Base-by-base conservation (phyloP, 1,140 invertebrate genomes). In the Drosophila sp. region DNA sequence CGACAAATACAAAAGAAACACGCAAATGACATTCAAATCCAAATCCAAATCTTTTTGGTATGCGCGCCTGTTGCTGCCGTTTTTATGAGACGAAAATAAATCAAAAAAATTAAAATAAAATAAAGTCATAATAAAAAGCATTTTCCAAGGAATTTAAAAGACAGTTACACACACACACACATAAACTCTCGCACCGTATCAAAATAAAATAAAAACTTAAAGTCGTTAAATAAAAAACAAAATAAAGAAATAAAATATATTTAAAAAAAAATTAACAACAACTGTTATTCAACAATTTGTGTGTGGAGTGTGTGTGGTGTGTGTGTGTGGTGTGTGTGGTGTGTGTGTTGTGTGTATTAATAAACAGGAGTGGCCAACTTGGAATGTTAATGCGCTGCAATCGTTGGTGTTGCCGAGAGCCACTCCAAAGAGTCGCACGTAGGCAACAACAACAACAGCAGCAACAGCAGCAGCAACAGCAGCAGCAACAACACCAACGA, bases 301-400 rank as follows among this genome's bases (percentile, higher is more conserved):
- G 69, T 58, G 66, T 73, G 59, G 21, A 50, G 45, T 46, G 40
- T 45, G 41, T 34, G 14, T 45, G 40, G 40, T 25, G 56, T 18
- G 56, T 7, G 40, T 32, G 54, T 75, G 65, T 63, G 74, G 51
- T 32, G 56, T 66, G 63, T 53, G 67, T 61, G 32, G 57, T 40
- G 53, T 62, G 51, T 62, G 46, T 72, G 57, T 57, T 67, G 74
- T 73, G 67, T 70, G 43, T 84, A 69, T 66, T 80, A 65, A 69
- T 80, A 82, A 83, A 89, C 83, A 89, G 83, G 83, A 89, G 83
- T 89, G 83, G 83, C 83, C 79, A 89, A 89, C 57, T 69, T 83
- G 83, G 83, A 89, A 89, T 89, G 83, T 89, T 89, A 89, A 89
- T 89, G 83, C 72, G 82, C 83, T 89, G 76, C 82, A 86, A 77